Evolutionary conservation across 2,113 vertebrate species (phyloP).

Genomic region (Haplochromis burtoni): DNA sequence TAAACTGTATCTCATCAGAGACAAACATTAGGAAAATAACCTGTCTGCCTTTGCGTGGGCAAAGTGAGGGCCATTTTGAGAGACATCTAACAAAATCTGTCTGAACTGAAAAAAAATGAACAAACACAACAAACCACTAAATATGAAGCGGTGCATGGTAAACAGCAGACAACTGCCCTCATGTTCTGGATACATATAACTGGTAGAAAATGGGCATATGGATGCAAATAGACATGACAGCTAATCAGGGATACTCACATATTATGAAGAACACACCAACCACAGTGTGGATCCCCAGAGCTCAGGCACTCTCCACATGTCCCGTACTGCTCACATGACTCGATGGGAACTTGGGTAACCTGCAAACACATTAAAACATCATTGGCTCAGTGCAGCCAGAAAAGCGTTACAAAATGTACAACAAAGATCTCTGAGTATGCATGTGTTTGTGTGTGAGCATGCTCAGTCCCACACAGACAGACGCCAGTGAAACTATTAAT

Average conservation of each 20-base stretch:
- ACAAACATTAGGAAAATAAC: neutral
- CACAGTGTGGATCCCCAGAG: constrained; percentile 95
- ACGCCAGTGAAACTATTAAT: neutral
- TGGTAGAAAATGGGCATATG: neutral
- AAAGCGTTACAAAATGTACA: neutral
- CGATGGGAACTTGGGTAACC: constrained; percentile 90
- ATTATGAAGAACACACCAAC: constrained; percentile 96
- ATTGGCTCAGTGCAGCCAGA: neutral
- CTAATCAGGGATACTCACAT: constrained; percentile 78
- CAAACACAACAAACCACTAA: neutral
- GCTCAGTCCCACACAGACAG: neutral
- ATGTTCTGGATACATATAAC: neutral
- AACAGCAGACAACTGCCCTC: neutral
- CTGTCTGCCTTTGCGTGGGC: neutral
- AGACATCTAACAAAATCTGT: neutral
- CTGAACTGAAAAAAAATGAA: neutral
- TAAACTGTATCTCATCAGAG: neutral
- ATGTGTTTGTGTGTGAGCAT: neutral
- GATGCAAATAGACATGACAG: neutral
- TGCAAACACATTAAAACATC: constrained; percentile 41
- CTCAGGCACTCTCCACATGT: constrained; percentile 94
- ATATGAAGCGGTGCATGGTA: rapidly evolving
- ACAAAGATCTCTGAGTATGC: neutral
- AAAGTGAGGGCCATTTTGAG: neutral
- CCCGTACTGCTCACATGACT: constrained; percentile 92